Percentiles rank a stretch among this genome's conserved stretches.
phyloP scores from a whole-genome alignment of 1,140 invertebrate species.

The Camponotus pennsylvanicus region DNA sequence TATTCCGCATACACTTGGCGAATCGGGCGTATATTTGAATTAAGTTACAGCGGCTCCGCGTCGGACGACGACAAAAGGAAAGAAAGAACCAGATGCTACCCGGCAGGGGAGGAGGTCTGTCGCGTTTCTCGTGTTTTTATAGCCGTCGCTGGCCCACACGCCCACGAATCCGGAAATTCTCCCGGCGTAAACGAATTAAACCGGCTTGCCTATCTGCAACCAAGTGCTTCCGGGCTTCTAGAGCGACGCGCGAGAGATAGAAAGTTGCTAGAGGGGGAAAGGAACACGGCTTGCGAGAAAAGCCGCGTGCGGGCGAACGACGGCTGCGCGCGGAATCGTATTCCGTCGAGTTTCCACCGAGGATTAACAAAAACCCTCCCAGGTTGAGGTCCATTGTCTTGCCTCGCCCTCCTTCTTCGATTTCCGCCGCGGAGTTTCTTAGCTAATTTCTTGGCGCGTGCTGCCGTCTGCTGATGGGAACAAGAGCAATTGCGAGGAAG shows the following conservation, averaged over 20 bases:
- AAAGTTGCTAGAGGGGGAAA: slow-evolving; percentile 39
- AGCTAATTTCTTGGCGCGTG: slow-evolving; percentile 74
- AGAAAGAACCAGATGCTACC: slow-evolving; percentile 49
- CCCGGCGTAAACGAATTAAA: slow-evolving; percentile 64
- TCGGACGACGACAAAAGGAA: slow-evolving; percentile 45
- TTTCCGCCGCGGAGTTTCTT: slow-evolving; percentile 66
- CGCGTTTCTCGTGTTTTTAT: slow-evolving; percentile 63
- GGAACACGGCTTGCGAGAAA: not conserved
- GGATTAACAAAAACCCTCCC: slow-evolving; percentile 74
- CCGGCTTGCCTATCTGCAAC: slow-evolving; percentile 52
- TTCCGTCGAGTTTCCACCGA: slow-evolving; percentile 63
- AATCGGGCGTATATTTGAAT: slow-evolving; percentile 62
- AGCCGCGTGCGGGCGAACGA: slow-evolving; percentile 26
- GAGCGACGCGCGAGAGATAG: slow-evolving; percentile 31
- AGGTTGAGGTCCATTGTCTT: slow-evolving; percentile 68
- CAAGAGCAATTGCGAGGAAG: slow-evolving; percentile 41
- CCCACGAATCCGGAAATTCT: slow-evolving; percentile 60
- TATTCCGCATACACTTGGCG: slow-evolving; percentile 70
- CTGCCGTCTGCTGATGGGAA: slow-evolving; percentile 44
- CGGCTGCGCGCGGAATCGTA: slow-evolving; percentile 27
- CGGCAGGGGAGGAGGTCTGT: slow-evolving; percentile 6
- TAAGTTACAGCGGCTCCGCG: slow-evolving; percentile 51
- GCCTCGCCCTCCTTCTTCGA: slow-evolving; percentile 57
- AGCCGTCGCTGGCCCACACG: slow-evolving; percentile 45
- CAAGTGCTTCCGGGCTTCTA: slow-evolving; percentile 40